Base-by-base conservation (phyloP, 2,888 invertebrate species). In the Lordiphosa andalusiaca region DNA sequence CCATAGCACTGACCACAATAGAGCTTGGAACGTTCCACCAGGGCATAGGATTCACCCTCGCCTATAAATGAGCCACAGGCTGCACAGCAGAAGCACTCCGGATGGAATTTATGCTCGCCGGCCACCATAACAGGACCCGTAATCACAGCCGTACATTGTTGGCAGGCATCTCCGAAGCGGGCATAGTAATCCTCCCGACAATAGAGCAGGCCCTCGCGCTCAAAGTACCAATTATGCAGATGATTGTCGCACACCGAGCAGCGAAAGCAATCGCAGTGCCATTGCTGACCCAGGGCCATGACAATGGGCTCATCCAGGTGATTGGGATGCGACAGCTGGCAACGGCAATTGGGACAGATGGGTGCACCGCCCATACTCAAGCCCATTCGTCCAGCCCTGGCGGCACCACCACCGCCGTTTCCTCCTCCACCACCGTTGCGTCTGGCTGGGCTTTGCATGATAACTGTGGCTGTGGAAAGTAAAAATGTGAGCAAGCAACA, bases 61-160 rank as follows among this genome's bases (percentile, higher is more conserved):
- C 97, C 98, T 77, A 98, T 95, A 88, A 94, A 96, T 3, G 93
- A 91, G 33, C 92, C 91, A 89, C 98, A 98, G 30, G 93, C 92
- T 46, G 91, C 91, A 88, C 98, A 98, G 83, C 95, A 93, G 90
- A 98, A 98, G 90, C 98, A 98, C 91, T 98, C 98, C 41, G 97
- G 97, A 90, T 98, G 98, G 91, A 97, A 98, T 89, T 96, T 96
- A 90, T 97, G 97, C 86, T 96, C 96, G 30, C 97, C 98, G 19
- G 97, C 97, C 65, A 96, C 93, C 97, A 98, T 97, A 69, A 97
- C 96, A 23, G 97, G 97, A 0, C 97, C 97, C 0, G 96, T 89
- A 42, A 90, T 90, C 2, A 89, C 85, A 41, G 86, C 73, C 58
- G 93, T 92, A 89, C 97, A 98, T 84, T 96, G 94, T 85, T 97